Evolutionary conservation across 2,797 vertebrate species (phyloP), one percentile per base, ranked within the genome.

Genomic region (Lepidocolaptes lacrymiger): DNA sequence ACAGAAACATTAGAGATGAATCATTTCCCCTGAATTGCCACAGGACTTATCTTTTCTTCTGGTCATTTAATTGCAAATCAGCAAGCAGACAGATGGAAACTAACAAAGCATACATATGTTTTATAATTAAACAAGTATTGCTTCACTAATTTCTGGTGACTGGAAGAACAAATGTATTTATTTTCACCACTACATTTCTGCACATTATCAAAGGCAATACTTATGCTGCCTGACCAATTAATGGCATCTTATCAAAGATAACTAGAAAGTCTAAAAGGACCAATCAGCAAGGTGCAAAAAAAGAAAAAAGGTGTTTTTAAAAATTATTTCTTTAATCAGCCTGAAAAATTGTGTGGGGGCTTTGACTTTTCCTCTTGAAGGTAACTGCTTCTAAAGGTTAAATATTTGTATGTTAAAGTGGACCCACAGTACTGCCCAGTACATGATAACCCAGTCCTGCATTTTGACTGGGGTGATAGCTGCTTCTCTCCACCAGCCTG

Each of bases 41-140:
- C 84, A 96, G 85, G 96, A 92, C 14, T 3, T 80, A 89, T 96
- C 73, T 96, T 88, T 95, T 96, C 95, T 96, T 97, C 64, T 97
- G 91, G 93, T 98, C 93, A 97, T 96, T 97, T 97, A 97, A 95
- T 92, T 96, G 91, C 89, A 96, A 96, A 96, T 97, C 92, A 95
- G 84, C 5, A 8, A 95, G 89, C 81, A 94, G 91, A 94, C 96
- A 97, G 95, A 97, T 93, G 88, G 91, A 96, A 93, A 94, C 72
- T 86, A 84, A 96, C 83, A 95, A 97, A 96, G 83, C 66, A 93
- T 75, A 93, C 83, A 93, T 93, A 94, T 82, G 88, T 95, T 97
- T 96, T 96, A 91, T 97, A 96, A 94, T 95, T 94, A 96, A 97
- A 94, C 95, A 82, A 91, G 77, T 56, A 83, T 48, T 89, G 88